Conservation (phyloP, 2,888 invertebrate genomes). For the Cristatella mucedo region DNA sequence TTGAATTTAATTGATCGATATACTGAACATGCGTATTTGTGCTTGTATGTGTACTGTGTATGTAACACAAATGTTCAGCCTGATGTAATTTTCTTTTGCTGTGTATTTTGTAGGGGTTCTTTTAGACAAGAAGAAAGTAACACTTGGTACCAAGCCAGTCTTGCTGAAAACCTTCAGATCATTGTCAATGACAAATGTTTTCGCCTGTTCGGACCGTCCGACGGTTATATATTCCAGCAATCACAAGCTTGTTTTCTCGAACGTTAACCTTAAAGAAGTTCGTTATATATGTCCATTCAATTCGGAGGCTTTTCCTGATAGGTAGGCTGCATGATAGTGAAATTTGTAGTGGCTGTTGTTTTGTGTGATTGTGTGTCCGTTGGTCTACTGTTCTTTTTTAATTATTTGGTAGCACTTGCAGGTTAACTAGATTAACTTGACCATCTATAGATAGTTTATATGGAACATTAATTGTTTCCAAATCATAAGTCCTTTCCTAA, state of each 20-base stretch:
- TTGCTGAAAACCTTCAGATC: conserved; percentile 63
- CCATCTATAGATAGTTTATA: too few relatives aligned
- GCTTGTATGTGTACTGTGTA: too few relatives aligned
- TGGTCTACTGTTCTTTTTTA: too few relatives aligned
- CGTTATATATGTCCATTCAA: conserved; percentile 96
- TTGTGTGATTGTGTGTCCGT: too few relatives aligned
- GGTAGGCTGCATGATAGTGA: conserved; percentile 47
- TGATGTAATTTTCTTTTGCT: not conserved
- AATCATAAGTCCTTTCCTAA: too few relatives aligned
- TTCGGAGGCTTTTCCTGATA: conserved; percentile 83
- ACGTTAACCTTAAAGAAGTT: conserved; percentile 57
- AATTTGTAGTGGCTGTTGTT: too few relatives aligned
- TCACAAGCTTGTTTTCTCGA: conserved; percentile 93
- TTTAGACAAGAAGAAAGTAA: conserved; percentile 80
- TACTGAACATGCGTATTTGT: not conserved
- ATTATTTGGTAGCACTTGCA: too few relatives aligned
- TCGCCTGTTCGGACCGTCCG: conserved; percentile 94
- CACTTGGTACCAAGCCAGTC: conserved; percentile 90
- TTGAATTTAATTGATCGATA: too few relatives aligned
- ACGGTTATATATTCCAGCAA: conserved; percentile 98
- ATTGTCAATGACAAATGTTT: conserved; percentile 71
- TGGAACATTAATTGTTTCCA: too few relatives aligned
- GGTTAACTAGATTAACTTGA: too few relatives aligned
- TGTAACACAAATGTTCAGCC: not conserved
- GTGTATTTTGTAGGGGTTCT: conserved; percentile 47